Percentiles rank a stretch among this genome's conserved stretches.
Evolutionary conservation across 2,797 vertebrate species (phyloP).

Genomic region (Amphiprion clarkii): DNA sequence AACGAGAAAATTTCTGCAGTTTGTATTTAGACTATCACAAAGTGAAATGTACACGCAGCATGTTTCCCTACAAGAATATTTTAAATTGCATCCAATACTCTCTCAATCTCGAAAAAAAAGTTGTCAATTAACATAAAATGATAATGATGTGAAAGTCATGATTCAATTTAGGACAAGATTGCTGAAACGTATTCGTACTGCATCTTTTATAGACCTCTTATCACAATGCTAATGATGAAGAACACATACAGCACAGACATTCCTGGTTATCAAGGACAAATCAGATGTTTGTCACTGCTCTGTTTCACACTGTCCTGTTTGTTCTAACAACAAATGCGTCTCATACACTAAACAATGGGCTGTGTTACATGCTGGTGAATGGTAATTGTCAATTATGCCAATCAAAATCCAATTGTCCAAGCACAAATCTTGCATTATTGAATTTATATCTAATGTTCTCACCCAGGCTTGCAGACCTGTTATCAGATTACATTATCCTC

Average conservation of each 20-base stretch:
- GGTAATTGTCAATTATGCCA: conserved; percentile 79
- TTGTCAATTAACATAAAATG: neutral
- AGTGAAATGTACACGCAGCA: too few species aligned
- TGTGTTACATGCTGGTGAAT: conserved; percentile 70
- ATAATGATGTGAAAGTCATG: neutral
- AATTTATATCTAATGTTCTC: conserved; percentile 77
- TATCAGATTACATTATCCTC: conserved; percentile 68
- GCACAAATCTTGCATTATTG: conserved; percentile 70
- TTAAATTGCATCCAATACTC: neutral
- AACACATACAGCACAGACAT: conserved; percentile 44
- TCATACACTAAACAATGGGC: conserved; percentile 56
- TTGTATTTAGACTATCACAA: neutral
- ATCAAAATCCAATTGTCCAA: conserved; percentile 80
- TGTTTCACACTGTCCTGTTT: conserved; percentile 56
- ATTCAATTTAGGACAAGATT: neutral
- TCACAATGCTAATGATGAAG: conserved; percentile 41
- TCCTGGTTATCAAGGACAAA: conserved; percentile 40
- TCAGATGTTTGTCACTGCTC: conserved; percentile 45
- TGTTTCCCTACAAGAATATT: neutral
- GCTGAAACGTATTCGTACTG: conserved; percentile 15
- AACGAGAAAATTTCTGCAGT: neutral
- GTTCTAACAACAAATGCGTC: conserved; percentile 66
- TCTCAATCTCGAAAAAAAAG: neutral
- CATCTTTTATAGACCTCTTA: conserved; percentile 4
- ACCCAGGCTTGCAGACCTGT: conserved; percentile 52